phyloP scores from a whole-genome alignment of 2,113 vertebrate genomes.

The Riparia riparia region DNA sequence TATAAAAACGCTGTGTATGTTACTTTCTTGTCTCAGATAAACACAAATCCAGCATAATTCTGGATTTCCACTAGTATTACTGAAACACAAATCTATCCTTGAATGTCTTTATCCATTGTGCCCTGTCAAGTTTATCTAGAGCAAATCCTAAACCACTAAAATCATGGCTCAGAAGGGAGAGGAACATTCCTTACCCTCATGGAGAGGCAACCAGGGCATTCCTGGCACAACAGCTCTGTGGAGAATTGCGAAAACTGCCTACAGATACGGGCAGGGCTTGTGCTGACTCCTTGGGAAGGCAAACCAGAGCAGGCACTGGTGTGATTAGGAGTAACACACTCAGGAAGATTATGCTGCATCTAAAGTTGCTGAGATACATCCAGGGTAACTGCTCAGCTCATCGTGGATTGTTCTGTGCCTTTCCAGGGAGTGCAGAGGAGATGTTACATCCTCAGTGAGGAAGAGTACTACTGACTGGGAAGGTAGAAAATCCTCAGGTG shows the following conservation, averaged over 20 bases:
- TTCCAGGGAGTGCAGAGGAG: neutral
- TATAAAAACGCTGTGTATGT: neutral
- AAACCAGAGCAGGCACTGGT: neutral
- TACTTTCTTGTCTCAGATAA: neutral
- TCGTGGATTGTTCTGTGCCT: neutral
- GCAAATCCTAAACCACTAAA: neutral
- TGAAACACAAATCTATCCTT: neutral
- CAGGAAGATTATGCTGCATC: neutral
- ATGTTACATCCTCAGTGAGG: neutral
- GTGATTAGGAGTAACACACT: neutral
- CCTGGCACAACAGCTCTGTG: fast-evolving
- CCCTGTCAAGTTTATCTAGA: neutral
- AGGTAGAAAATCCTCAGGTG: neutral
- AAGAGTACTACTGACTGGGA: neutral
- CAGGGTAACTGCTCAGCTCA: neutral
- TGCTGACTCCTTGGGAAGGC: neutral
- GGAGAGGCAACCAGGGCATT: neutral
- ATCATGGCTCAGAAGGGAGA: neutral
- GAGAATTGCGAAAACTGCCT: neutral
- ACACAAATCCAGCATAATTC: slow-evolving; percentile 46
- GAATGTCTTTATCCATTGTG: slow-evolving; percentile 18
- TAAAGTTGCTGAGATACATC: neutral
- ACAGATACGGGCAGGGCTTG: neutral
- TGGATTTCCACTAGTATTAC: slow-evolving; percentile 40
- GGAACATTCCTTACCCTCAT: neutral